Percentiles rank a stretch among this genome's conserved stretches.
Evolutionary conservation across 2,113 vertebrate genomes (phyloP).

Genomic region (Butorides virescens): DNA sequence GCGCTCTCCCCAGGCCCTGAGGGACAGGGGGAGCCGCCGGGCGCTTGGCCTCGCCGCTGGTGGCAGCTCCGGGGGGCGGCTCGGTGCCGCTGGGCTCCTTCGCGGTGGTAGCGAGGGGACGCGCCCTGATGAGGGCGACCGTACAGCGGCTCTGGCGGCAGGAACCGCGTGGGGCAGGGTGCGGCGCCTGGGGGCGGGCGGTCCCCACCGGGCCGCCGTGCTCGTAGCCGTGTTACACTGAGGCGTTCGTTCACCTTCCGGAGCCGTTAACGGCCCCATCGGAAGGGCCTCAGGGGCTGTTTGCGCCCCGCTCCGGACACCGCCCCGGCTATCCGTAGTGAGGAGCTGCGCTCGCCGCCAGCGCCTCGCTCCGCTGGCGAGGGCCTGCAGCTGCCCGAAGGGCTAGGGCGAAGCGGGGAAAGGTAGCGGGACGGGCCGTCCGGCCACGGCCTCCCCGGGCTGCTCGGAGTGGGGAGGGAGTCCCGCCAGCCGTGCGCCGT

Average conservation of each 20-base stretch:
- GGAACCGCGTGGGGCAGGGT: not conserved
- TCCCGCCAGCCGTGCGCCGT: rapidly evolving
- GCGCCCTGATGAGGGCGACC: not conserved
- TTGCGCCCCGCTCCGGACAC: not conserved
- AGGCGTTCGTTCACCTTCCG: rapidly evolving
- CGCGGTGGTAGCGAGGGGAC: not conserved
- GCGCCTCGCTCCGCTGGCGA: not conserved
- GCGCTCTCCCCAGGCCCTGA: not conserved
- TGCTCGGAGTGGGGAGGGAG: rapidly evolving
- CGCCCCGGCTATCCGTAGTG: not conserved
- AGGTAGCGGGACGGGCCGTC: rapidly evolving
- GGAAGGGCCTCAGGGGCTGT: not conserved
- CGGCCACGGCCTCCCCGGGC: not conserved
- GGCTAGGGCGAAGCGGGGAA: not conserved
- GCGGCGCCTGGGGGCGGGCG: too few species aligned
- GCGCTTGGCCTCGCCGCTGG: not conserved
- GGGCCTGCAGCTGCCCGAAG: not conserved
- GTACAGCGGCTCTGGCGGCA: not conserved
- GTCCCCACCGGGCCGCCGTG: not conserved
- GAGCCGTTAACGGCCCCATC: rapidly evolving
- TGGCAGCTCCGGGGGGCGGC: not conserved
- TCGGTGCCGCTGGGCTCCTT: too few species aligned
- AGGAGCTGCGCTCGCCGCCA: not conserved
- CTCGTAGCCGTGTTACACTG: rapidly evolving
- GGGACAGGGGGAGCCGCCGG: not conserved